Evolutionary conservation across 2,888 invertebrate genomes (phyloP), one percentile per base, ranked within the genome.

Genomic region (Rambutsinella grinnellia): DNA sequence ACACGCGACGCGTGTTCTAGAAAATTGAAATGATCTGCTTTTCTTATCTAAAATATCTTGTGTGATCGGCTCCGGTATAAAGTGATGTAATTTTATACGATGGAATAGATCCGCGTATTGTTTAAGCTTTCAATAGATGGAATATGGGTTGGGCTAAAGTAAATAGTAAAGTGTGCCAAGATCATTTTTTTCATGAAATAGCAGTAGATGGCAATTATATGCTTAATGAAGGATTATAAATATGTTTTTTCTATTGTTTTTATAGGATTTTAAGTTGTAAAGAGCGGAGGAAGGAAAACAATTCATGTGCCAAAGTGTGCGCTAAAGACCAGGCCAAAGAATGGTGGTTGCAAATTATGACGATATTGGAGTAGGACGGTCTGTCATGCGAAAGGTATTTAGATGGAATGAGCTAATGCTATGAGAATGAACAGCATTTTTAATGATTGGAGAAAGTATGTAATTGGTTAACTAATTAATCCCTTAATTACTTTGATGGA

Each of bases 351-450:
- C 36, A 36, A 36, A 36, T 36, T 36, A 36, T 13, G 36, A 36
- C 36, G 36, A 36, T 26, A 8, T 49, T 5, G 61, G 19, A 26
- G 56, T 21, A 15, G 72, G 66, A 15, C 15, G 36, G 23, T 76
- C 76, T 23, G 47, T 76, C 10, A 76, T 76, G 76, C 17, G 65
- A 47, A 19, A 47, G 49, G 76, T 76, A 63, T 23, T 61, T 61
- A n/a, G 17, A 3, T 58, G 56, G 15, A 24, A 5, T 23, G n/a
- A n/a, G n/a, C n/a, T n/a, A 36, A 36, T 8, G 36, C 36, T 36
- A 36, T n/a, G n/a, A 36, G 36, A 36, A 36, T 36, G 36, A n/a
- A n/a, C n/a, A n/a, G n/a, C n/a, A n/a, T n/a, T n/a, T 44, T 6
- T 44, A 44, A 10, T 44, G 44, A 6, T 44, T 44, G 6, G 6